Percentiles rank a stretch among this genome's conserved stretches.
Evolutionary conservation across 2,797 vertebrate genomes (phyloP).

Genomic region (Scarus forsteni): DNA sequence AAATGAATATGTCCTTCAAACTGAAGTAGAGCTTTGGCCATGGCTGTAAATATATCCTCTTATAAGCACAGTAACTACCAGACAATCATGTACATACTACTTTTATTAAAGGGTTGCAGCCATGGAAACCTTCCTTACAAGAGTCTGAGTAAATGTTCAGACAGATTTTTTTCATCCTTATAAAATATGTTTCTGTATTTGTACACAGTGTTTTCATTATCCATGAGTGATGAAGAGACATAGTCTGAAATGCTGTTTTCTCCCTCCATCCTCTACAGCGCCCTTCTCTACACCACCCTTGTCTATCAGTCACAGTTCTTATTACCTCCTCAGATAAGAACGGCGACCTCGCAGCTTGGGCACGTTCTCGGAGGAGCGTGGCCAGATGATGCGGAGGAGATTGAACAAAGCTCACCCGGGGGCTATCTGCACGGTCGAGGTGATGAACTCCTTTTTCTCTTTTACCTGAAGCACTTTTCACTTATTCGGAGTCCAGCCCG

Average conservation of each 20-base stretch:
- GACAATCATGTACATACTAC: not conserved
- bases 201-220: constrained; percentile 3
- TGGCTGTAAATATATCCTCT: not conserved
- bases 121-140: not conserved
- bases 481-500: constrained; percentile 27
- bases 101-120: constrained; percentile 10
- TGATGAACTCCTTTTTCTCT: constrained; percentile 56
- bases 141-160: not conserved
- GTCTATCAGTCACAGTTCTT: constrained; percentile 35
- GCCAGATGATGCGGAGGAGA: constrained; percentile 46
- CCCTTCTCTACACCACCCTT: not conserved
- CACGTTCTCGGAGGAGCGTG: constrained; percentile 17
- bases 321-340: constrained; percentile 49
- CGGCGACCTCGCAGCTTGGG: constrained; percentile 28
- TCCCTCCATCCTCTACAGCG: not conserved
- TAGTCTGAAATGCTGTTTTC: constrained; percentile 10
- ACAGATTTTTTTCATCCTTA: not conserved
- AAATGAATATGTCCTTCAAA: no score
- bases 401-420: constrained; percentile 55
- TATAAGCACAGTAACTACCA: not conserved
- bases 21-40: not conserved
- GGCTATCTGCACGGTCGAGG: constrained; percentile 11
- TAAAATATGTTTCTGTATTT: not conserved
- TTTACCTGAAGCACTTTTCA: constrained; percentile 43
- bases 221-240: not conserved